Conservation (phyloP, 2,113 vertebrate genomes). For the Crotalus helleri region DNA sequence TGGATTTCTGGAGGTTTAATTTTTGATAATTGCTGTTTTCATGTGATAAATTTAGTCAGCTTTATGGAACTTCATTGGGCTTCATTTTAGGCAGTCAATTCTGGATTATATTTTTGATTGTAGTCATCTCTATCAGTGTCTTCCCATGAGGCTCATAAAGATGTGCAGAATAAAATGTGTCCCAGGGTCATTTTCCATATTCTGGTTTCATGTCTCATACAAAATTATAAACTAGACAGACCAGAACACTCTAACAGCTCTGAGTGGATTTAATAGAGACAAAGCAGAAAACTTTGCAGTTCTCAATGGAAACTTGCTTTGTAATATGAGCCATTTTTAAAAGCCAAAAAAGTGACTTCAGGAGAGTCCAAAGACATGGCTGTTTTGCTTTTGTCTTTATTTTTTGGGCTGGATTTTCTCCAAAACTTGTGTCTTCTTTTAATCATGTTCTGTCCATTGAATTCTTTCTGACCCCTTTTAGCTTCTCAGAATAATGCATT, state of each 20-base stretch:
- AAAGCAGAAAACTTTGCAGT: not conserved
- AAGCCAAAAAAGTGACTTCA: constrained; percentile 17
- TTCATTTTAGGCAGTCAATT: not conserved
- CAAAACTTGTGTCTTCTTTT: constrained; percentile 34
- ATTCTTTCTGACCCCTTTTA: constrained; percentile 37
- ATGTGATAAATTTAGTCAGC: not conserved
- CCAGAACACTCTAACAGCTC: not conserved
- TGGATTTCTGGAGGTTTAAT: not conserved
- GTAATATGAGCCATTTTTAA: not conserved
- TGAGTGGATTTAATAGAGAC: not conserved
- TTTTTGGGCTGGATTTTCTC: constrained; percentile 50
- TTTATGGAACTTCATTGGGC: not conserved
- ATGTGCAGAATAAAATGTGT: not conserved
- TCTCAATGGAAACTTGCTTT: not conserved
- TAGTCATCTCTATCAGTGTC: not conserved
- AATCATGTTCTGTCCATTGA: constrained; percentile 21
- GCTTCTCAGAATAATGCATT: constrained; percentile 49
- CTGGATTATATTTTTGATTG: not conserved
- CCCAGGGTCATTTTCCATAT: not conserved
- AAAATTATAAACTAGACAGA: not conserved
- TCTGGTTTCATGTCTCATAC: not conserved
- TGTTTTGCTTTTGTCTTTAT: constrained; percentile 25
- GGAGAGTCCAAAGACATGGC: constrained; percentile 22
- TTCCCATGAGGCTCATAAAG: not conserved
- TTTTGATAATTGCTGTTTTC: not conserved